Base-by-base conservation (phyloP, 2,113 vertebrate species). In the Indicator maculatus region DNA sequence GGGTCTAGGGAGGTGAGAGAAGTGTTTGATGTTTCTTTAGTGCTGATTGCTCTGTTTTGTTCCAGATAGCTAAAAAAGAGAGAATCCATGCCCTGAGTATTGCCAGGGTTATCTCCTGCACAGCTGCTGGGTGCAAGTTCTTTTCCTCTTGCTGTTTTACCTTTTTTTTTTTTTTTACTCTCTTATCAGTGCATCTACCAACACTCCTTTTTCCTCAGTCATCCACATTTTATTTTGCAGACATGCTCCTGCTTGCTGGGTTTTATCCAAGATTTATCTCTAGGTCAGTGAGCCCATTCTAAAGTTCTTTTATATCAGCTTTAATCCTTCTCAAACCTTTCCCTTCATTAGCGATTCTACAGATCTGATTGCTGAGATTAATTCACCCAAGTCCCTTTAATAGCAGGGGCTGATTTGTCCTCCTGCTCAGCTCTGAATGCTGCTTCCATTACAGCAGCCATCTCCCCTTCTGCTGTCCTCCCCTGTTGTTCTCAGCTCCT, bases 251-350 rank as follows among this genome's bases (percentile, higher is more conserved):
- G 0, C 39, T 41, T 60, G 66, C 80, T 88, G 80, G 5, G 44
- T 74, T 84, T 70, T n/a, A 74, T 86, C 82, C 50, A 55, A 83
- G 86, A n/a, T 60, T 89, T 92, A 30, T 86, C 77, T 89, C 82
- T 86, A 83, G 86, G 72, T 94, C 77, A 89, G 44, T 33, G 77
- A 89, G 52, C 63, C 82, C 39, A 69, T 89, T 89, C 72, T 86
- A 44, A 55, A 28, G 72, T 86, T 94, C 44, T 50, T 71, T 72
- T 66, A 0, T 44, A 66, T 52, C 70, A 61, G 80, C 89, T 66
- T 47, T 59, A 70, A 78, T 74, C 67, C 77, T 74, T 20, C 82
- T 50, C 77, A 73, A 23, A 69, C 76, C 72, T 36, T 55, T 44
- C 36, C 36, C 47, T 64, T 77, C 60, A 11, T 91, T 73, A 78